Conservation (phyloP, 2,888 invertebrate species). For the Catocala fraxini region DNA sequence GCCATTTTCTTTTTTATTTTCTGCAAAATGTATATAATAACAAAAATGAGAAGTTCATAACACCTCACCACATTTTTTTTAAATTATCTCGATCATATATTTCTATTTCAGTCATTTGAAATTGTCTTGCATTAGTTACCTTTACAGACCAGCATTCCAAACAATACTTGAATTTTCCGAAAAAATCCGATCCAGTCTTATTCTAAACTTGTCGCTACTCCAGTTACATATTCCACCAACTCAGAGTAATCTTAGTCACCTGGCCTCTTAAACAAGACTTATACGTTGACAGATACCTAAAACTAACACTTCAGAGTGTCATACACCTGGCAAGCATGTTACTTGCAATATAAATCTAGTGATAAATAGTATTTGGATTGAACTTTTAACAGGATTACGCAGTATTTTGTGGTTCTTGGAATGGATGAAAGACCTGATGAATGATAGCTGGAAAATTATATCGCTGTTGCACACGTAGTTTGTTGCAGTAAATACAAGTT, state of each 20-base stretch:
- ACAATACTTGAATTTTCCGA: not conserved
- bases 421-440: conserved; percentile 11
- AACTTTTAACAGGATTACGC: conserved; percentile 37
- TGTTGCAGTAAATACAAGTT: conserved; percentile 1
- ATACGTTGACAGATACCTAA: conserved; percentile 44
- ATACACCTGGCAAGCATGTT: conserved; percentile 45
- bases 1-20: too few species aligned
- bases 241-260: conserved; percentile 35
- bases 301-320: conserved; percentile 23
- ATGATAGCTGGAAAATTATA: conserved; percentile 1
- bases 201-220: conserved; percentile 6
- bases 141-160: too few species aligned
- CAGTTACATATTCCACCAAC: not conserved
- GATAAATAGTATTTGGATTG: conserved; percentile 35
- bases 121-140: too few species aligned
- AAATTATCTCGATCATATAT: too few species aligned
- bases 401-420: conserved; percentile 18
- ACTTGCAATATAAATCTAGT: conserved; percentile 37
- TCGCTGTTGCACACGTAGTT: conserved; percentile 2
- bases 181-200: not conserved
- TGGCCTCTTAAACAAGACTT: conserved; percentile 61
- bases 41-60: too few species aligned
- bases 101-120: too few species aligned
- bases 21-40: too few species aligned
- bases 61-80: too few species aligned